Evolutionary conservation across 2,113 vertebrate genomes (phyloP).

Genomic region (Patagioenas fasciata): DNA sequence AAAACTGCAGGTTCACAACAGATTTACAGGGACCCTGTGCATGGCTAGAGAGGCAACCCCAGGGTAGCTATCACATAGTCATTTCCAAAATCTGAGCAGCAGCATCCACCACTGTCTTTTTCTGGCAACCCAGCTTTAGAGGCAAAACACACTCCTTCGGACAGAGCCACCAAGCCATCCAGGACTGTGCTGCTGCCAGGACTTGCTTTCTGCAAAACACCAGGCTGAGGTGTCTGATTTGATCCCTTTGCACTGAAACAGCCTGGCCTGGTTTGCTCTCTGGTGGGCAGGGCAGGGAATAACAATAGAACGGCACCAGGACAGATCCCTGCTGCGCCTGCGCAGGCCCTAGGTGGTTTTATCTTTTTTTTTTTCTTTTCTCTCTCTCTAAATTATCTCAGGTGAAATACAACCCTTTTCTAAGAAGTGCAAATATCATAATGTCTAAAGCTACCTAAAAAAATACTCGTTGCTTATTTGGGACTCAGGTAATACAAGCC

Average conservation of each 20-base stretch:
- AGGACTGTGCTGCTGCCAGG: not conserved
- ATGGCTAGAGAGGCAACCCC: not conserved
- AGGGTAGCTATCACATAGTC: rapidly evolving
- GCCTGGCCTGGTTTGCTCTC: not conserved
- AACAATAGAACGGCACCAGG: not conserved
- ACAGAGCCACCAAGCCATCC: rapidly evolving
- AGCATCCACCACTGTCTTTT: not conserved
- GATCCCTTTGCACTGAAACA: not conserved
- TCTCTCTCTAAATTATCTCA: not conserved
- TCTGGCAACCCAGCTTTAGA: not conserved
- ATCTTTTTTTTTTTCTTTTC: too few relatives aligned
- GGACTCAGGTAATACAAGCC: not conserved
- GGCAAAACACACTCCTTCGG: rapidly evolving
- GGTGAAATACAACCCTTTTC: not conserved
- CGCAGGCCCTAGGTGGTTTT: not conserved
- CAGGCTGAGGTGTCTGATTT: rapidly evolving
- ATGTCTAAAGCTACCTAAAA: not conserved
- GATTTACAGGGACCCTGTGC: not conserved
- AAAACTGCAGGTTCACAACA: not conserved
- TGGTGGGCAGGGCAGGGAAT: not conserved
- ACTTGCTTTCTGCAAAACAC: not conserved
- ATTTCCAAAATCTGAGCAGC: not conserved
- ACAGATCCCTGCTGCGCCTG: not conserved
- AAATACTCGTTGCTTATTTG: not conserved
- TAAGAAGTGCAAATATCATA: not conserved